phyloP scores from a whole-genome alignment of 2,888 invertebrate genomes.

The Caenorhabditis sp. region DNA sequence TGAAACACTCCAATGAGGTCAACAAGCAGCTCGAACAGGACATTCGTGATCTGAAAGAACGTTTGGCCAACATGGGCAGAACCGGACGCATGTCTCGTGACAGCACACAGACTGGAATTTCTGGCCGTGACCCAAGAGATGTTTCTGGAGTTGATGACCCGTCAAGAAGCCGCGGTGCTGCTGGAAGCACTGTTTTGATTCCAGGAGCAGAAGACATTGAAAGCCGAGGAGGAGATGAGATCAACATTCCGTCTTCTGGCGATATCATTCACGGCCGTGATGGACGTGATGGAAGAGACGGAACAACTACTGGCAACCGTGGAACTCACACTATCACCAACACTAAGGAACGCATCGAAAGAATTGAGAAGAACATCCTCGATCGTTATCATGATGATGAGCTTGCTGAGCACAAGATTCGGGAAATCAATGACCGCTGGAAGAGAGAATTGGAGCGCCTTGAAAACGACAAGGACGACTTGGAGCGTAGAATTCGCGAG shows the following conservation, averaged over 20 bases:
- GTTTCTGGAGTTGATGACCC: conserved; percentile 32
- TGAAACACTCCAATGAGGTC: conserved; percentile 62
- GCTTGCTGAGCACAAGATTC: conserved; percentile 70
- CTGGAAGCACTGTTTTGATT: conserved; percentile 59
- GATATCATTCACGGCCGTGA: conserved; percentile 62
- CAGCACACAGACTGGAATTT: conserved; percentile 59
- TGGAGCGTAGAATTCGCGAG: conserved; percentile 78
- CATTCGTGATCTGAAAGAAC: conserved; percentile 69
- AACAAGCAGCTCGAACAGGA: conserved; percentile 69
- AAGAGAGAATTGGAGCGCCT: conserved; percentile 79
- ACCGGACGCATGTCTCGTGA: conserved; percentile 63
- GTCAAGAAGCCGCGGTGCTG: conserved; percentile 46
- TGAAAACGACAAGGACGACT: conserved; percentile 81
- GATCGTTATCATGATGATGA: conserved; percentile 78
- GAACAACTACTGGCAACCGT: conserved; percentile 39
- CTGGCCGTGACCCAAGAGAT: conserved; percentile 56
- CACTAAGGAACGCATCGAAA: conserved; percentile 56
- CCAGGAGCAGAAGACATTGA: conserved; percentile 59
- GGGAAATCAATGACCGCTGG: conserved; percentile 82
- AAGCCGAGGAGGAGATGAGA: conserved; percentile 58
- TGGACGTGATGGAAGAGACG: conserved; percentile 68
- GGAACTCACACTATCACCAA: conserved; percentile 49
- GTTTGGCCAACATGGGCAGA: conserved; percentile 65
- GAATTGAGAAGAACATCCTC: conserved; percentile 62
- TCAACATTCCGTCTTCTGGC: conserved; percentile 53